These are phyloP conservation scores for Drosophila bifasciata DNA, from an alignment of 1,140 invertebrate species.

Conservation along the genomic window DNA sequence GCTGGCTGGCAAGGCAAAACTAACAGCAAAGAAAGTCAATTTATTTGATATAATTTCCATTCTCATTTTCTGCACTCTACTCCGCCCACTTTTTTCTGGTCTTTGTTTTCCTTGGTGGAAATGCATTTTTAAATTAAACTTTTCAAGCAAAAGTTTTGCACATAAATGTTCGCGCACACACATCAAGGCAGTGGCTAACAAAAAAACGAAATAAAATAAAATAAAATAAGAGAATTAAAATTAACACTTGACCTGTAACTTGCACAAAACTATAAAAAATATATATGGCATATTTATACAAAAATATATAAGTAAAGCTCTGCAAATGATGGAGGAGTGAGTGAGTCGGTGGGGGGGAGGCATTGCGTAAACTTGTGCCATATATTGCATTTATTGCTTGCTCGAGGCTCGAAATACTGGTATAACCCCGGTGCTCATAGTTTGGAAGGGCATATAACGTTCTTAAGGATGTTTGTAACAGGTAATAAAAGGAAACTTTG, in stretches of 20 bases:
- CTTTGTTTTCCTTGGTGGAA: neutral
- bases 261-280: conserved; percentile 24
- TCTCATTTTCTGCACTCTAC: neutral
- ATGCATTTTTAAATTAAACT: conserved; percentile 61
- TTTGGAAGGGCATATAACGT: too few species aligned
- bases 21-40: conserved; percentile 23
- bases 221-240: conserved; percentile 33
- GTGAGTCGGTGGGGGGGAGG: neutral
- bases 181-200: conserved; percentile 9
- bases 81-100: neutral
- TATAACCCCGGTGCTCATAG: neutral
- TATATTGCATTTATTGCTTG: conserved; percentile 57
- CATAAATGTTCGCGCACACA: conserved; percentile 51
- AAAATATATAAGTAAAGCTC: conserved; percentile 49
- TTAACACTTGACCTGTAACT: conserved; percentile 72
- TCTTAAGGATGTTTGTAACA: too few species aligned
- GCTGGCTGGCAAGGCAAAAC: too few species aligned
- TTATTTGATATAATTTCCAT: conserved; percentile 48
- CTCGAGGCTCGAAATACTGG: conserved; percentile 34
- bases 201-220: conserved; percentile 14
- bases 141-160: conserved; percentile 49
- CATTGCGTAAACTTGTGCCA: conserved; percentile 50
- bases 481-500: too few species aligned
- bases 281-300: conserved; percentile 31
- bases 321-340: conserved; percentile 30